phyloP scores from a whole-genome alignment of 2,797 vertebrate species.

The Pachyuromys duprasi region DNA sequence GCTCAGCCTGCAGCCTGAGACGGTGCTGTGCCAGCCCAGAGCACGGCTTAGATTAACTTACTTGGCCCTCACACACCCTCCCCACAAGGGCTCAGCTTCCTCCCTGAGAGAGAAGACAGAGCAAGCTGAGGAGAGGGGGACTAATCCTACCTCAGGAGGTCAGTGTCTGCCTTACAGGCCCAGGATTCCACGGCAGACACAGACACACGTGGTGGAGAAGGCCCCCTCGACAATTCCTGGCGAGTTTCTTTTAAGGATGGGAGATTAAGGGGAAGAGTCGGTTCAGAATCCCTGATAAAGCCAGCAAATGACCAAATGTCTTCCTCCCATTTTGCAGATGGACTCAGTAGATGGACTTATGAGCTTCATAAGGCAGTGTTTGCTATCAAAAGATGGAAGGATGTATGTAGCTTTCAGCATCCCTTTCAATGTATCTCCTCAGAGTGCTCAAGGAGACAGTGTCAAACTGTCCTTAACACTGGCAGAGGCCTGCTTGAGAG shows the following conservation, averaged over 20 bases:
- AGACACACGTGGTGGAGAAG: background rate
- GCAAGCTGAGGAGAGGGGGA: background rate
- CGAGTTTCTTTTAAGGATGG: background rate
- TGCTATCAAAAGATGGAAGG: background rate
- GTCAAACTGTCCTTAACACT: background rate
- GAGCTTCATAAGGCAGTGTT: background rate
- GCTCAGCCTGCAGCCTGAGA: slow-evolving; percentile 67
- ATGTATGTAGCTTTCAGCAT: background rate
- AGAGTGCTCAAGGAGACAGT: background rate
- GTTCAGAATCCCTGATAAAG: background rate
- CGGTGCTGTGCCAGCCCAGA: slow-evolving; percentile 60
- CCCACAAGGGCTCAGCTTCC: background rate
- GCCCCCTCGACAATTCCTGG: background rate
- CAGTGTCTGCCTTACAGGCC: background rate
- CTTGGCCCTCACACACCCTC: slow-evolving; percentile 38
- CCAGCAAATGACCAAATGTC: background rate
- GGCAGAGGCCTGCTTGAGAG: background rate
- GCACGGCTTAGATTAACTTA: slow-evolving; percentile 46
- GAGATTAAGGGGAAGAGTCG: background rate
- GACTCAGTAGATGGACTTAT: background rate
- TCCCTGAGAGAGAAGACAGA: background rate
- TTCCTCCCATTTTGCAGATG: background rate
- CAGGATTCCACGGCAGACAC: background rate
- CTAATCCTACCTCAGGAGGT: background rate
- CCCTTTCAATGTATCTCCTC: no score